These are phyloP conservation scores for Dastarcus helophoroides DNA, from an alignment of 2,888 invertebrate species.

Conservation along the genomic window DNA sequence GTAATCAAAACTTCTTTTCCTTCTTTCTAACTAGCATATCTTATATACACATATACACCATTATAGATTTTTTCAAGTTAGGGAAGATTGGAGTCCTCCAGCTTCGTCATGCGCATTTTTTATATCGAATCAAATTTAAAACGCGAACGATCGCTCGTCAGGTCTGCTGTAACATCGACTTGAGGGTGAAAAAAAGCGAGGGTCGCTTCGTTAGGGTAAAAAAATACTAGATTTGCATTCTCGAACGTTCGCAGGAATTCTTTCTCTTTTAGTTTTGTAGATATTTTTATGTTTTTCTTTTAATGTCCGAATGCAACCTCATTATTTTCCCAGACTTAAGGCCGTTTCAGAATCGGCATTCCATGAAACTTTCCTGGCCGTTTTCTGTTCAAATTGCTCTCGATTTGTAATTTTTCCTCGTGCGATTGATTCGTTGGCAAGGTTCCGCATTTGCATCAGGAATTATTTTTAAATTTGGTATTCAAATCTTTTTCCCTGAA, in stretches of 20 bases:
- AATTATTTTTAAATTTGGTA: no score
- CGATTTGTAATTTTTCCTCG: no score
- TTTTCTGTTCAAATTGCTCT: no score
- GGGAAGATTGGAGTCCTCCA: slow-evolving; percentile 34
- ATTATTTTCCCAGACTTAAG: no score
- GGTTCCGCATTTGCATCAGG: no score
- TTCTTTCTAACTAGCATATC: slow-evolving; percentile 39
- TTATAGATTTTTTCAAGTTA: slow-evolving; percentile 39
- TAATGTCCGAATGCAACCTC: no score
- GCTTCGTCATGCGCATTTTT: slow-evolving; percentile 22
- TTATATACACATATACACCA: slow-evolving; percentile 39
- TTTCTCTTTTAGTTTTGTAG: slow-evolving; percentile 10
- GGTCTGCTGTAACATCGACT: slow-evolving; percentile 32
- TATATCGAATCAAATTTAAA: slow-evolving; percentile 23
- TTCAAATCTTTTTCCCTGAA: no score
- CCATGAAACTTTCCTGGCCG: no score
- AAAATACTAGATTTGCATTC: slow-evolving; percentile 40
- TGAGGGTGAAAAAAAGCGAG: slow-evolving; percentile 39
- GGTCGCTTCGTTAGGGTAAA: slow-evolving; percentile 39
- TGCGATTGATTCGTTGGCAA: no score
- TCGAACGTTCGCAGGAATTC: slow-evolving; percentile 31
- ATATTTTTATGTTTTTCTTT: no score
- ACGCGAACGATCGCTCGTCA: slow-evolving; percentile 17
- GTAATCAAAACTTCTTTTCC: slow-evolving; percentile 37
- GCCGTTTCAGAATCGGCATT: no score